These are phyloP conservation scores for Hedya salicella DNA, from an alignment of 2,888 invertebrate genomes.

Conservation along the genomic window DNA sequence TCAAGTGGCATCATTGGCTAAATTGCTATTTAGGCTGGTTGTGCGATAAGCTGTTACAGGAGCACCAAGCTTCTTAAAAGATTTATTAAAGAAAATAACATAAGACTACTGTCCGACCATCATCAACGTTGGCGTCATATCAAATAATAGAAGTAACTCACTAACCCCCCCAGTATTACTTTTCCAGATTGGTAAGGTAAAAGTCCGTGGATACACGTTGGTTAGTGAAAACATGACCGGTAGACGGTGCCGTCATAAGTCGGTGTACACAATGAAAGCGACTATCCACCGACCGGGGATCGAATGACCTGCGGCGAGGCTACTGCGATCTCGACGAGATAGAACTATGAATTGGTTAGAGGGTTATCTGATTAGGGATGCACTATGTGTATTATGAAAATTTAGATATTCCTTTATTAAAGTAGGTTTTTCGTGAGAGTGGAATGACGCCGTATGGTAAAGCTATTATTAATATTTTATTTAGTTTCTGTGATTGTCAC, in stretches of 20 bases:
- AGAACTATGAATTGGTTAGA: slow-evolving; percentile 25
- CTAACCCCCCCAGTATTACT: slow-evolving; percentile 20
- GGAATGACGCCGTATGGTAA: too few relatives aligned
- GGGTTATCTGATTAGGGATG: too few relatives aligned
- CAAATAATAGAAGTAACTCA: slow-evolving; percentile 4
- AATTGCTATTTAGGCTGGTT: too few relatives aligned
- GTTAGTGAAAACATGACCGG: slow-evolving; percentile 28
- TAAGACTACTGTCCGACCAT: neutral
- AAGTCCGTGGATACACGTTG: slow-evolving; percentile 1
- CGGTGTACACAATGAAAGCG: slow-evolving; percentile 28
- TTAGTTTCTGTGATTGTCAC: too few relatives aligned
- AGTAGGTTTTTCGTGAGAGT: too few relatives aligned
- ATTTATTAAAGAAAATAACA: too few relatives aligned
- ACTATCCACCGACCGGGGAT: slow-evolving; percentile 32
- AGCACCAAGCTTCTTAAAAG: too few relatives aligned
- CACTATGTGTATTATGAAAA: too few relatives aligned
- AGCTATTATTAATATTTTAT: too few relatives aligned
- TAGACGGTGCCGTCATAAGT: slow-evolving; percentile 24
- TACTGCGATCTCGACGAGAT: slow-evolving; percentile 28
- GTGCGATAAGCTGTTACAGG: too few relatives aligned
- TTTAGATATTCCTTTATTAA: too few relatives aligned
- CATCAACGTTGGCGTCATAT: neutral
- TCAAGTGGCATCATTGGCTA: too few relatives aligned
- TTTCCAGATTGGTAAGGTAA: slow-evolving; percentile 30
- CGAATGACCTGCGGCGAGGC: slow-evolving; percentile 38